phyloP scores from a whole-genome alignment of 2,797 vertebrate genomes.

The Spea hammondii region DNA sequence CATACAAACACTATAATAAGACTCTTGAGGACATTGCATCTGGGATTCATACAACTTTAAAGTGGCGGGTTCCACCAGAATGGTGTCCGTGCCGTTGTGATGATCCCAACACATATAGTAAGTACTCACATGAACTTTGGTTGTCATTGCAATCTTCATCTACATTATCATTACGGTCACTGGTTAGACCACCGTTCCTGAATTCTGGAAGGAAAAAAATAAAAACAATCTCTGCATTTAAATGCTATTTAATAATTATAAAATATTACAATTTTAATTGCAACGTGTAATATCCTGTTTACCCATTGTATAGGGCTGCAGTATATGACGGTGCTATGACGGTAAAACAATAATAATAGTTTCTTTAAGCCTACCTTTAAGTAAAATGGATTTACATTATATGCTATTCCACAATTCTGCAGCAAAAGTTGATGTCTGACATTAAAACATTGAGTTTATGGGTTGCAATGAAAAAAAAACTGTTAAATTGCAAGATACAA shows the following conservation, averaged over 20 bases:
- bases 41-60: neutral
- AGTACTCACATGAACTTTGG: constrained; percentile 35
- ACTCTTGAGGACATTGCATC: constrained; percentile 5
- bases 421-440: no score
- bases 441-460: no score
- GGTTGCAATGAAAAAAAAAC: neutral
- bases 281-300: no score
- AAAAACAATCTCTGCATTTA: neutral
- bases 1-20: constrained; percentile 24
- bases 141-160: neutral
- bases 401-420: no score
- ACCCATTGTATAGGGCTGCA: no score
- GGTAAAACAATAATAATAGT: no score
- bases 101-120: neutral
- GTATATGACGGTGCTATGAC: no score
- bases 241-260: no score
- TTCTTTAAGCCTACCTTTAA: no score
- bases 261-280: no score
- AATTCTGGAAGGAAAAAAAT: constrained; percentile 13
- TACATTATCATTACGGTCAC: constrained; percentile 7
- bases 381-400: no score
- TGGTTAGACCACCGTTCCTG: neutral
- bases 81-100: neutral
- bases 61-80: neutral
- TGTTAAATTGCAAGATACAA: no score